Percentiles rank a stretch among this genome's conserved stretches.
Evolutionary conservation across 2,113 vertebrate genomes (phyloP).

Genomic region (Oenanthe oenanthe): DNA sequence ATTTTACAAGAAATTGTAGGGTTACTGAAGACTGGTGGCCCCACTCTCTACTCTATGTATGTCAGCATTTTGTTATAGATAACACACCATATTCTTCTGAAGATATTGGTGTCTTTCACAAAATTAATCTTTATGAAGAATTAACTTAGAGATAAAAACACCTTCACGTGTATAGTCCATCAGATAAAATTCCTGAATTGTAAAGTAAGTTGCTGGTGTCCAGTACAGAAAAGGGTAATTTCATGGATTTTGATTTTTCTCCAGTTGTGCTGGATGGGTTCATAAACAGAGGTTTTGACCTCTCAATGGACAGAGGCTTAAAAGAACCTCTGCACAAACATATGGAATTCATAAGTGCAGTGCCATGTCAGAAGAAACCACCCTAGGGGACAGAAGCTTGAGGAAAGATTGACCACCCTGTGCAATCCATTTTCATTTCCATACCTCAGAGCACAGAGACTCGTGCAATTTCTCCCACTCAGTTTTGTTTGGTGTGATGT

Average conservation of each 20-base stretch:
- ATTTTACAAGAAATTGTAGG: background rate
- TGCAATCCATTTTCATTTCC: background rate
- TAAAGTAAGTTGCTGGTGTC: background rate
- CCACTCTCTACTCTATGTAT: background rate
- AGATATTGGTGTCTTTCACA: background rate
- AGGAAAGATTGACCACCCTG: background rate
- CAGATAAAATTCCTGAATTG: background rate
- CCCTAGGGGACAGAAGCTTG: background rate
- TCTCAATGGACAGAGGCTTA: background rate
- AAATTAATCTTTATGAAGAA: background rate
- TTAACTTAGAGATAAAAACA: background rate
- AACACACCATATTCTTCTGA: background rate
- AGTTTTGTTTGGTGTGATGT: slow-evolving; percentile 73
- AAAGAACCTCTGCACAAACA: background rate
- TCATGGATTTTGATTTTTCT: background rate
- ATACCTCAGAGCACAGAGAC: slow-evolving; percentile 86
- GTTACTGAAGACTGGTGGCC: background rate
- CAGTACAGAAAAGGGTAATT: background rate
- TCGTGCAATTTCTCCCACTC: slow-evolving; percentile 86
- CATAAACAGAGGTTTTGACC: background rate
- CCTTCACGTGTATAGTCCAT: background rate
- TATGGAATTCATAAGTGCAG: background rate
- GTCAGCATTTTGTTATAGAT: background rate
- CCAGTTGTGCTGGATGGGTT: background rate
- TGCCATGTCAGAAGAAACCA: background rate